A percentile compares a stretch with the other conserved stretches of the same genome.
Evolutionary conservation across 2,888 invertebrate species (phyloP).

Genomic region (Drosophila mettleri): DNA sequence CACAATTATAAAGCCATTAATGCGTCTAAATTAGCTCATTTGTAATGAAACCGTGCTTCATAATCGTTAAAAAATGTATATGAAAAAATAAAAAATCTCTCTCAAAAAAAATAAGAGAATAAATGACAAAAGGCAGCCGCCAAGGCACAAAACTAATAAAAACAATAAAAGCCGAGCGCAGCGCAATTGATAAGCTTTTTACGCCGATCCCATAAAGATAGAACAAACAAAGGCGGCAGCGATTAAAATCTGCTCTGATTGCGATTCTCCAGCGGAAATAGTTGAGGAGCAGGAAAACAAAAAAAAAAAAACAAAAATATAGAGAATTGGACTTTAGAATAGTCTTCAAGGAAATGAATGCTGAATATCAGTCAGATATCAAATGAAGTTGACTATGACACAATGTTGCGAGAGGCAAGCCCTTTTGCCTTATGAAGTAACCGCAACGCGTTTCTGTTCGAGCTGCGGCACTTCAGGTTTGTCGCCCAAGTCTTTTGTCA

Average conservation of each 20-base stretch:
- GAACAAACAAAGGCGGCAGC: constrained; percentile 19
- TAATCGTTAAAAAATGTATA: constrained; percentile 60
- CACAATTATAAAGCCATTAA: constrained; percentile 76
- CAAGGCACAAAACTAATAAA: constrained; percentile 28
- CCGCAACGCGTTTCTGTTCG: constrained; percentile 31
- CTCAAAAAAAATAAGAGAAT: neutral
- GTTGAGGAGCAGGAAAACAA: neutral
- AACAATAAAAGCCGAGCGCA: constrained; percentile 51
- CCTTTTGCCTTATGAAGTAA: constrained; percentile 1
- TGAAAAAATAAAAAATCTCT: constrained; percentile 14
- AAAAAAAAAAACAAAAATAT: neutral
- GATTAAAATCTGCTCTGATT: constrained; percentile 24
- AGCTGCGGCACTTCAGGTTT: constrained; percentile 44
- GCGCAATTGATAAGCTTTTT: constrained; percentile 68
- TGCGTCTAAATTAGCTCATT: constrained; percentile 71
- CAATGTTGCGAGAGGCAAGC: constrained; percentile 6
- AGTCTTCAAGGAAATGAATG: neutral
- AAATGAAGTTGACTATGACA: constrained; percentile 15
- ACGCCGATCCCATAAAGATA: constrained; percentile 27
- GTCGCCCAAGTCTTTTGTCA: constrained; percentile 60
- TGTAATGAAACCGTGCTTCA: constrained; percentile 66
- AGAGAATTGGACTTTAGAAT: constrained; percentile 13
- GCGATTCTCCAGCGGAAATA: constrained; percentile 16
- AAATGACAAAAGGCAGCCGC: constrained; percentile 15
- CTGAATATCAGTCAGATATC: neutral